Conservation (phyloP, 2,797 vertebrate species). For the Scleropages formosus region DNA sequence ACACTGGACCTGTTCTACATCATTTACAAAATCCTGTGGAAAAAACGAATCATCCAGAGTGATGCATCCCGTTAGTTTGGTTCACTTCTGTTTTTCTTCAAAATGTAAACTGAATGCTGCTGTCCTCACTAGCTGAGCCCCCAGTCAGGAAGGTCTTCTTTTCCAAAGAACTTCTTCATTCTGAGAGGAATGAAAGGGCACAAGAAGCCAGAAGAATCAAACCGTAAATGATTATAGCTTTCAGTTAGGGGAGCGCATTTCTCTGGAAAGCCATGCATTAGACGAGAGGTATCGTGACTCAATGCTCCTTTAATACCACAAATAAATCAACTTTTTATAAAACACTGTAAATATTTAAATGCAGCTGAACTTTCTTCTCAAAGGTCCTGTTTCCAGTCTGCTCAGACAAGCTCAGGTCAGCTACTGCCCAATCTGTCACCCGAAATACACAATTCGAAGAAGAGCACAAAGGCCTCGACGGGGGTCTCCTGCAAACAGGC, state of each 20-base stretch:
- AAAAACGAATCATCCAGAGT: slow-evolving; percentile 39
- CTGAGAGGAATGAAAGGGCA: slow-evolving; percentile 11
- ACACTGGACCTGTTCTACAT: slow-evolving; percentile 19
- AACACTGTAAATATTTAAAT: slow-evolving; percentile 20
- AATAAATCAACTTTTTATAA: slow-evolving; percentile 4
- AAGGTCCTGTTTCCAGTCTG: background rate
- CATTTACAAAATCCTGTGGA: slow-evolving; percentile 31
- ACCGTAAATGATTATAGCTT: background rate
- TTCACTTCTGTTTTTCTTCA: slow-evolving; percentile 35
- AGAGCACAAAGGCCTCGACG: slow-evolving; percentile 59
- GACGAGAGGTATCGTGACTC: background rate
- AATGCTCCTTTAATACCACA: background rate
- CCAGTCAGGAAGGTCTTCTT: slow-evolving; percentile 43
- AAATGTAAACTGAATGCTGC: slow-evolving; percentile 26
- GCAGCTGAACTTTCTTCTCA: background rate
- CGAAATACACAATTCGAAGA: slow-evolving; percentile 38
- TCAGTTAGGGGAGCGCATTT: background rate
- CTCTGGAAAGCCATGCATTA: background rate
- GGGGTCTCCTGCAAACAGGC: slow-evolving; percentile 41
- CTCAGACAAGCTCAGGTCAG: slow-evolving; percentile 16
- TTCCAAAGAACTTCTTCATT: slow-evolving; percentile 35
- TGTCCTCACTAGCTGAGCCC: slow-evolving; percentile 17
- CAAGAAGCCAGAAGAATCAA: background rate
- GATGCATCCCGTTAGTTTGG: slow-evolving; percentile 40
- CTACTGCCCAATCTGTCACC: slow-evolving; percentile 28